Evolutionary conservation across 2,113 vertebrate species (phyloP).

Genomic region (Gobiocypris rarus): DNA sequence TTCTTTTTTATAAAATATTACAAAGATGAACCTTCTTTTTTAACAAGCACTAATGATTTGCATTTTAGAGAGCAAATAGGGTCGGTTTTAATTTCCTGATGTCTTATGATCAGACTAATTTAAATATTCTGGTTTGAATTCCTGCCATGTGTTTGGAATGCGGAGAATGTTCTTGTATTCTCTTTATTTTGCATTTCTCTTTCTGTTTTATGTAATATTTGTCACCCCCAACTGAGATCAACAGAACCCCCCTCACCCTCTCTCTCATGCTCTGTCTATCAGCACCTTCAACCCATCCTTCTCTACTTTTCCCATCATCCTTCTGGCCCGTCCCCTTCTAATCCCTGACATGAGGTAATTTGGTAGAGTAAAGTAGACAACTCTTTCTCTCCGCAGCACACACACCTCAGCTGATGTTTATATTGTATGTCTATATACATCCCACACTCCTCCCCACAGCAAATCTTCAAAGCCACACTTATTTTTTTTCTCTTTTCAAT

Average conservation of each 20-base stretch:
- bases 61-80: not conserved
- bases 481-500: conserved; percentile 65
- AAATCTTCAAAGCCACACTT: conserved; percentile 78
- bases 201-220: not conserved
- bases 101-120: not conserved
- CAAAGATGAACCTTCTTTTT: not conserved
- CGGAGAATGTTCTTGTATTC: not conserved
- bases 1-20: not conserved
- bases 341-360: conserved; percentile 79
- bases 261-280: not conserved
- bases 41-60: not conserved
- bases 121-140: not conserved
- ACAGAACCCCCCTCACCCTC: not conserved
- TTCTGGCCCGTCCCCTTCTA: conserved; percentile 67
- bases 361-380: conserved; percentile 72
- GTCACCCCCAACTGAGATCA: not conserved
- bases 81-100: not conserved
- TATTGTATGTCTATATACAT: conserved; percentile 66
- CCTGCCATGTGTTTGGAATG: not conserved
- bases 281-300: conserved; percentile 19
- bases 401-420: not conserved
- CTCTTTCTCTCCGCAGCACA: conserved; percentile 42
- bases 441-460: conserved; percentile 65
- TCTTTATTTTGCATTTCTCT: not conserved
- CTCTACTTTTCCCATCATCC: conserved; percentile 58